Conservation (phyloP, 2,797 vertebrate genomes). For the Microtus californicus region DNA sequence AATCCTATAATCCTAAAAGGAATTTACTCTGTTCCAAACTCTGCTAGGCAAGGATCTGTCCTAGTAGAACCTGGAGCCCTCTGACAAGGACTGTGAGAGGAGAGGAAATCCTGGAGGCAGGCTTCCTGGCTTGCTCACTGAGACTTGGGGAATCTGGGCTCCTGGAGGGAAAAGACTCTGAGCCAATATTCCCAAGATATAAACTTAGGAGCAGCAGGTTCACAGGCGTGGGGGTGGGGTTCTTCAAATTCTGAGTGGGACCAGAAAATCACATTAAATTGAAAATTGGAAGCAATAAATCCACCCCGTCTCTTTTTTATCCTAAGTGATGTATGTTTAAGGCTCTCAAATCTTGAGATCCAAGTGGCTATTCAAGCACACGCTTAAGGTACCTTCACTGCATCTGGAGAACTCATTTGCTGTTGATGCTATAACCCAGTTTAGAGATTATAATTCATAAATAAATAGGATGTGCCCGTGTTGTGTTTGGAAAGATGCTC, state of each 20-base stretch:
- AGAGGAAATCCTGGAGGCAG: slow-evolving; percentile 58
- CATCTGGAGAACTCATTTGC: background rate
- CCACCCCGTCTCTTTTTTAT: background rate
- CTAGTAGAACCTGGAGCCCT: slow-evolving; percentile 84
- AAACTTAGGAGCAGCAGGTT: background rate
- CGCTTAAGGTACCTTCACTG: background rate
- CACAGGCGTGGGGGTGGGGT: background rate
- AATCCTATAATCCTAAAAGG: slow-evolving; percentile 93
- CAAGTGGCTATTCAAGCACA: background rate
- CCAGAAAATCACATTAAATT: background rate
- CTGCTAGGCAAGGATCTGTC: slow-evolving; percentile 84
- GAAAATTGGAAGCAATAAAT: background rate
- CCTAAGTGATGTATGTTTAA: background rate
- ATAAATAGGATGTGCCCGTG: background rate
- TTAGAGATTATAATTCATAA: slow-evolving; percentile 40
- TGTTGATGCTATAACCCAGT: background rate
- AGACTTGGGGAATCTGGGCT: slow-evolving; percentile 30
- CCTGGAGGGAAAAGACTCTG: background rate
- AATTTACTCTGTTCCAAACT: slow-evolving; percentile 91
- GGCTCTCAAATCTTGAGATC: background rate
- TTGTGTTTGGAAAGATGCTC: background rate
- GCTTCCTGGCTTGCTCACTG: slow-evolving; percentile 26
- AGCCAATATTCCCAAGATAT: slow-evolving; percentile 42
- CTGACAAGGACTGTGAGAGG: slow-evolving; percentile 62
- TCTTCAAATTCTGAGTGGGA: slow-evolving; percentile 18